phyloP scores from a whole-genome alignment of 2,888 invertebrate species.

The Sarcophaga caerulescens region DNA sequence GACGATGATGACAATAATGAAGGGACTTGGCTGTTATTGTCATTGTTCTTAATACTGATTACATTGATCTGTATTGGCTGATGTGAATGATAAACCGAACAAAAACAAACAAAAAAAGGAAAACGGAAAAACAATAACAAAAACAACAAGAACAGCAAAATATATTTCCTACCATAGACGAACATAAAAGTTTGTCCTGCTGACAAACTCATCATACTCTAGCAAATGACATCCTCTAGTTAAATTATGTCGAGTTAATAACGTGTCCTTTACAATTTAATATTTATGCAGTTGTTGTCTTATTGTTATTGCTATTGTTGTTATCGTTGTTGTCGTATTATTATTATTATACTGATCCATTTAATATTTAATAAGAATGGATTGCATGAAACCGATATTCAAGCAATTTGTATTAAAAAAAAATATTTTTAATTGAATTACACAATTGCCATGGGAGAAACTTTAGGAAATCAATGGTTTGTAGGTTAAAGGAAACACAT shows the following conservation, averaged over 20 bases:
- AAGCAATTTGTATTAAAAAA: not conserved
- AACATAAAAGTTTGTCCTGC: not conserved
- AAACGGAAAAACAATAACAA: not conserved
- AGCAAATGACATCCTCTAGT: constrained; percentile 4
- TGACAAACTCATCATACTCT: not conserved
- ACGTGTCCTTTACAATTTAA: constrained; percentile 23
- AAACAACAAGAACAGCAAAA: no score
- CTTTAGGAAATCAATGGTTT: no score
- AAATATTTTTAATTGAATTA: not conserved
- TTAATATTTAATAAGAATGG: constrained; percentile 28
- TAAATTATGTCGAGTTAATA: constrained; percentile 53
- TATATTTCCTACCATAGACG: not conserved
- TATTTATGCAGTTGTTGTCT: not conserved
- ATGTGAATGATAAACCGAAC: constrained; percentile 52
- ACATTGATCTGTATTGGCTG: constrained; percentile 57
- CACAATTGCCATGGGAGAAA: no score
- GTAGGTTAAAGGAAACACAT: no score
- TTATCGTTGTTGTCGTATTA: not conserved
- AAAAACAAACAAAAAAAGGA: not conserved
- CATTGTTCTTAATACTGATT: constrained; percentile 62
- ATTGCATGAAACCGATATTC: not conserved
- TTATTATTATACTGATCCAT: not conserved
- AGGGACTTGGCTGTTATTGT: constrained; percentile 35
- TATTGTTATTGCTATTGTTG: not conserved
- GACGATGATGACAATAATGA: constrained; percentile 23